phyloP scores from a whole-genome alignment of 2,113 vertebrate genomes.

The Pao palembangensis region DNA sequence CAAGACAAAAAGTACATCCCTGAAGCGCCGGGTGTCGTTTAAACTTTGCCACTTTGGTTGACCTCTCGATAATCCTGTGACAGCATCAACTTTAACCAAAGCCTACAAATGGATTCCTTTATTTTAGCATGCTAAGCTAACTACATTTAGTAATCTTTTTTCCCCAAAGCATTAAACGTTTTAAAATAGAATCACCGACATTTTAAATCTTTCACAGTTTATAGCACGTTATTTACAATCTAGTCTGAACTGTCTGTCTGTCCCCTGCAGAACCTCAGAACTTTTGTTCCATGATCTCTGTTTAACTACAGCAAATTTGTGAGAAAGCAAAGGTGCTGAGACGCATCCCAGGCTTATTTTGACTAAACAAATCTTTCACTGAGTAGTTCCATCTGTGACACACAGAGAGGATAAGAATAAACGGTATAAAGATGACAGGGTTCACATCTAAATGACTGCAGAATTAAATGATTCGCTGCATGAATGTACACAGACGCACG shows the following conservation, averaged over 20 bases:
- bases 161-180: background rate
- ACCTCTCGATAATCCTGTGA: too few species aligned
- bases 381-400: conserved; percentile 10
- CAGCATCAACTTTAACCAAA: too few species aligned
- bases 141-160: background rate
- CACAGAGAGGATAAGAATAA: conserved; percentile 16
- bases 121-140: background rate
- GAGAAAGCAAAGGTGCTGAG: conserved; percentile 7
- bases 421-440: conserved; percentile 9
- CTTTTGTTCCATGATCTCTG: conserved; percentile 1
- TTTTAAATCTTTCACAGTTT: too few species aligned
- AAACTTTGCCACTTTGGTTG: too few species aligned
- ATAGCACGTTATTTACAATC: too few species aligned
- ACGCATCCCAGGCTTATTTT: conserved; percentile 14
- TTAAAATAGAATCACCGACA: background rate
- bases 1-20: too few species aligned
- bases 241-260: background rate
- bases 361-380: conserved; percentile 9
- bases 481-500: background rate
- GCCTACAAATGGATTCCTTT: too few species aligned
- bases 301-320: conserved; percentile 14
- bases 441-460: conserved; percentile 20
- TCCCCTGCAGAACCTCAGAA: background rate
- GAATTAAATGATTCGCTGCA: background rate
- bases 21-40: too few species aligned